Base-by-base conservation (phyloP, 2,113 vertebrate species). In the Cyanoliseus patagonus region DNA sequence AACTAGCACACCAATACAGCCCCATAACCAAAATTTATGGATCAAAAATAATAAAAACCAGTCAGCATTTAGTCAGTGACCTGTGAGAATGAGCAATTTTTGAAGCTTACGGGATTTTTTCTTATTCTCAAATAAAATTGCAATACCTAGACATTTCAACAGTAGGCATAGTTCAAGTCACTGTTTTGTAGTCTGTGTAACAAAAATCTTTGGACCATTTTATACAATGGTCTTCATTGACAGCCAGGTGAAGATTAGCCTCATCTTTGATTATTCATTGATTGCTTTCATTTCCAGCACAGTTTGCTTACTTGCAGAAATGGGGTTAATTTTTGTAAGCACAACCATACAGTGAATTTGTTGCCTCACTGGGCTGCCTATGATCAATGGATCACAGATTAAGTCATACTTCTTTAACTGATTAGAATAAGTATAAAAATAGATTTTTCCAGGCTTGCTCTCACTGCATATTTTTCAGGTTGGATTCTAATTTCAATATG, bases 401-500 rank as follows among this genome's bases (percentile, higher is more conserved):
- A 95, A 64, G 52, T 89, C 35, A 79, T 61, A 82, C 83, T 84
- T 62, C 69, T 93, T 89, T 76, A 95, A 92, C 52, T 92, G 69
- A 94, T 93, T 87, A 92, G 72, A 94, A 46, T 53, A 92, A 92
- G 37, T 82, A 88, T 42, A 94, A 95, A 97, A 94, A 92, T 91
- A 94, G 94, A 82, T 88, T 90, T 89, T 83, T 53, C 52, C 63
- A 85, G 69, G 35, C 69, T 88, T 96, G 73, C 49, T 93, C 57
- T 8, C 90, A 76, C 86, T 94, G 90, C 69, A 78, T 93, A 93
- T 88, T 92, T 95, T 92, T 88, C 74, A 90, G 77, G 41, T 67
- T 69, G 61, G 52, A 86, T 84, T 94, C 94, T 86, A 83, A 92
- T 96, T 97, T 92, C 90, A 83, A 37, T 88, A 83, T 78, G 86